Evolutionary conservation across 1,140 invertebrate genomes (phyloP), one percentile per base, ranked within the genome.

Genomic region (Chymomyza costata): DNA sequence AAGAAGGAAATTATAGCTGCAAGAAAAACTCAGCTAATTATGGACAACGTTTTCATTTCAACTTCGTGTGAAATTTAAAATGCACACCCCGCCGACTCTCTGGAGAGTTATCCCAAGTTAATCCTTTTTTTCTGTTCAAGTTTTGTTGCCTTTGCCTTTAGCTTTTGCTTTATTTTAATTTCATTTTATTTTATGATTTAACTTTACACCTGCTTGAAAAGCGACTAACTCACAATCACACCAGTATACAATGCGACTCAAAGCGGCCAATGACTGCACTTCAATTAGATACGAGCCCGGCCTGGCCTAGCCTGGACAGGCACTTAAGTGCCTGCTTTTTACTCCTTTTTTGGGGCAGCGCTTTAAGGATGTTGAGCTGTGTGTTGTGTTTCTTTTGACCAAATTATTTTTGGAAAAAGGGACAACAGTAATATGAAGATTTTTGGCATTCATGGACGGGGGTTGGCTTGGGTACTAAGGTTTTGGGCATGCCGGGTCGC

Each of bases 121-220:
- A 71, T 73, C 73, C 73, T 65, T 73, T 78, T 61, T 53, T 34
- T 13, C 32, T 34, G 8, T 57, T 40, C 41, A 37, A 52, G 51
- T 25, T 25, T 25, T 25, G 21, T 78, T 70, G 57, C 56, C 51
- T 46, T 43, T 15, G 35, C 50, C 34, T 37, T 40, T 45, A n/a
- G 14, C n/a, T 34, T 47, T 15, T 30, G 35, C 15, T 78, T 73
- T 58, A 66, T 60, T 82, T 84, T 84, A 82, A 78, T 80, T 84
- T 84, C 82, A 84, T 84, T 83, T 82, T 71, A 68, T 84, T 84
- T 84, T 83, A 70, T 78, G 76, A 83, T 83, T 84, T 80, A 84
- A 84, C 82, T 84, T 84, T 84, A 83, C 82, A 84, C 82, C 82
- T 84, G 82, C 58, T 76, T 52, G 47, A 52, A 49, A 57, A 55